Conservation (phyloP, 2,888 invertebrate species). For the Girardia tigrina region DNA sequence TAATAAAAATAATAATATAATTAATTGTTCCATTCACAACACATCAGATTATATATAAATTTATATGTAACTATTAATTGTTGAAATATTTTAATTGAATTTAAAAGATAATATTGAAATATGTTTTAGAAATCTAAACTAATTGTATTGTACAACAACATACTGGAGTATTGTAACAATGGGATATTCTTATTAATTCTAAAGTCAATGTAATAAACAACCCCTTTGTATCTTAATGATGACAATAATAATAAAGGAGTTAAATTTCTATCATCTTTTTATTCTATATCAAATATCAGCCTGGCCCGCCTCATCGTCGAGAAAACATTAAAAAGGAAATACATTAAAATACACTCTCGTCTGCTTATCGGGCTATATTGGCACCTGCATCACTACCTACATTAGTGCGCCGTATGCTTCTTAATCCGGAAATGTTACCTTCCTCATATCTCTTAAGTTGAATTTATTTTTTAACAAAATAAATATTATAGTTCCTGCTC, state of each 20-base stretch:
- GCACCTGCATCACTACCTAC: conserved; percentile 19
- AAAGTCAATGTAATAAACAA: too few relatives aligned
- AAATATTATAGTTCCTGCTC: conserved; percentile 7
- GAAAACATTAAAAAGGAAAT: conserved; percentile 20
- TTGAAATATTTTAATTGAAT: too few relatives aligned
- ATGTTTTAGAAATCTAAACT: too few relatives aligned
- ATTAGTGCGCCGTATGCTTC: conserved; percentile 23
- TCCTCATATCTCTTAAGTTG: conserved; percentile 17
- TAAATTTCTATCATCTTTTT: not conserved
- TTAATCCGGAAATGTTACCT: conserved; percentile 19
- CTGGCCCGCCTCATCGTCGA: conserved; percentile 16
- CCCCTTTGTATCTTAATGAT: too few relatives aligned
- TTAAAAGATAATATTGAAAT: too few relatives aligned
- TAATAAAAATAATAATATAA: too few relatives aligned
- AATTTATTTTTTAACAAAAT: conserved; percentile 13
- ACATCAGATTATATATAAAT: too few relatives aligned
- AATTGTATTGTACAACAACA: too few relatives aligned
- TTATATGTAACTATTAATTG: too few relatives aligned
- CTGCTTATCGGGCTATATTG: conserved; percentile 19
- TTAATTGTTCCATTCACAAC: too few relatives aligned
- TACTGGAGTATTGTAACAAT: too few relatives aligned
- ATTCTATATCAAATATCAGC: not conserved
- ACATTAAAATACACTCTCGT: conserved; percentile 23
- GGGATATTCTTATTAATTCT: too few relatives aligned
- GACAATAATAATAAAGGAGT: not conserved